phyloP scores from a whole-genome alignment of 2,113 vertebrate species.

The Platichthys flesus region DNA sequence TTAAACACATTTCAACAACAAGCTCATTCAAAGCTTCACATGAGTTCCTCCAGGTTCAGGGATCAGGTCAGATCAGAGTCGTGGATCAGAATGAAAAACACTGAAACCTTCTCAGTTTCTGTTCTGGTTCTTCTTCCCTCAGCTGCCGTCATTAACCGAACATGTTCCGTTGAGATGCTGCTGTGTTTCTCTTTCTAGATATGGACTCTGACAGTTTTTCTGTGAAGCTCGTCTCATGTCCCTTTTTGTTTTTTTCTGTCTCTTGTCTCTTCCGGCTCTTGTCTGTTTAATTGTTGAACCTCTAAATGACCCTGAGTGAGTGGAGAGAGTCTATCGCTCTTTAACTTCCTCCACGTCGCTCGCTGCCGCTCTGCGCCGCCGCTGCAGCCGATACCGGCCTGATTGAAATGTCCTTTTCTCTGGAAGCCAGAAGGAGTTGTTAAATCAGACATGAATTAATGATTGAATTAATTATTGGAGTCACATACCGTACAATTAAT shows the following conservation, averaged over 20 bases:
- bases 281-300: constrained; percentile 40
- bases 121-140: no score
- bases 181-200: no score
- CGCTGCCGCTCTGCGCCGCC: constrained; percentile 11
- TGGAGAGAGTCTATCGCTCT: constrained; percentile 52
- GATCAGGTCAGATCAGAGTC: no score
- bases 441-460: constrained; percentile 85
- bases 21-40: no score
- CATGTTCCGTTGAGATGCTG: no score
- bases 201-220: no score
- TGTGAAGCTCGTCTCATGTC: not conserved
- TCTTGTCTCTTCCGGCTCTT: no score
- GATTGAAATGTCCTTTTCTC: constrained; percentile 74
- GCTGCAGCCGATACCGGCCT: constrained; percentile 61
- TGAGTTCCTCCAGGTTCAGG: no score
- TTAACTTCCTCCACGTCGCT: constrained; percentile 54
- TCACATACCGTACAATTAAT: constrained; percentile 88
- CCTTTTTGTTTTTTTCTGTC: not conserved
- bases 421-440: constrained; percentile 83
- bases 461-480: constrained; percentile 88
- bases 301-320: constrained; percentile 66
- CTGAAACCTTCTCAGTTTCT: no score
- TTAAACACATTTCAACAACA: no score
- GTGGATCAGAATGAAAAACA: no score
- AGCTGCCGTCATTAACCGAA: no score